These are phyloP conservation scores for Arothron firmamentum DNA, from an alignment of 2,113 vertebrate genomes.

Conservation along the genomic window DNA sequence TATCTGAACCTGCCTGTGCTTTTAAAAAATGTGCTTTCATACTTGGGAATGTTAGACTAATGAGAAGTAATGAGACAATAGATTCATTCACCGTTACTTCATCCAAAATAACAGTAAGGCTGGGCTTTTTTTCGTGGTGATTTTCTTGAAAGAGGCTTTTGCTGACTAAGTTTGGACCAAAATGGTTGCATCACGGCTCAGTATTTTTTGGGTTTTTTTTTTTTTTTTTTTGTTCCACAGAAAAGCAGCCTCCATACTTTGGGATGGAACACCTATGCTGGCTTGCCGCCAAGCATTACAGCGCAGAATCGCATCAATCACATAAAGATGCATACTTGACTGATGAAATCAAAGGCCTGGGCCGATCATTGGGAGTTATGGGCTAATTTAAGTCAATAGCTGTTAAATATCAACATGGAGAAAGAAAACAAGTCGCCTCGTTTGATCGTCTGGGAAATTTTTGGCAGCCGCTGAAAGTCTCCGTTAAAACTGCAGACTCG, in stretches of 20 bases:
- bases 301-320: background rate
- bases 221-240: too few relatives aligned
- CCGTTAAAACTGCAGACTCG: slow-evolving; percentile 46
- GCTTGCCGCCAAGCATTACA: slow-evolving; percentile 8
- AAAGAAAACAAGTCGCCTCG: slow-evolving; percentile 59
- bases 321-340: slow-evolving; percentile 5
- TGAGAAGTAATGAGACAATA: too few relatives aligned
- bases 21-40: too few relatives aligned
- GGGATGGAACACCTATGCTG: slow-evolving; percentile 7
- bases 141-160: too few relatives aligned
- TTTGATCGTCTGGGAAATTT: slow-evolving; percentile 60
- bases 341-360: slow-evolving; percentile 36
- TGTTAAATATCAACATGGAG: slow-evolving; percentile 54
- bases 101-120: too few relatives aligned
- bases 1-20: too few relatives aligned
- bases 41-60: too few relatives aligned
- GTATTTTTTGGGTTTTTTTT: too few relatives aligned
- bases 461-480: slow-evolving; percentile 65
- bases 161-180: too few relatives aligned
- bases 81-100: too few relatives aligned
- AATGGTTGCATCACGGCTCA: too few relatives aligned
- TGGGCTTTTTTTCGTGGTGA: too few relatives aligned
- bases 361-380: slow-evolving; percentile 40
- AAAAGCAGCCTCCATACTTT: background rate
- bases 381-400: slow-evolving; percentile 35